Evolutionary conservation across 2,797 vertebrate species (phyloP), one percentile per base, ranked within the genome.

Genomic region (Danio kyathit): DNA sequence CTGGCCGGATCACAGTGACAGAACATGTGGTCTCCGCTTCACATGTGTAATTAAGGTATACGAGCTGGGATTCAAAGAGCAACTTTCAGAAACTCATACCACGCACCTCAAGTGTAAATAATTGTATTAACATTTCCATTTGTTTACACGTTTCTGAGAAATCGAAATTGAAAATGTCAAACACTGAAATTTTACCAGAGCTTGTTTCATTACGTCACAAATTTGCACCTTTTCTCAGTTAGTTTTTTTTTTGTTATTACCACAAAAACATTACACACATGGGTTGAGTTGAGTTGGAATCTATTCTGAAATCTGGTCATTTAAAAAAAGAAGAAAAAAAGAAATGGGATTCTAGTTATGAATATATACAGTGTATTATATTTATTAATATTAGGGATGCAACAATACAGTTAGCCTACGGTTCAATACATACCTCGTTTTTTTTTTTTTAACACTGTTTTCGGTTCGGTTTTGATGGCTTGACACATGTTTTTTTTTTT

Each of bases 21-120:
- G 77, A 80, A 80, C 77, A 80, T 80, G 77, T 80, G 77, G 77
- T 56, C 54, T 70, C 76, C 5, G 76, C 77, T 73, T 80, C 49
- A 72, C 29, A 80, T 80, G 59, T 80, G 77, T 80, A 54, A 80
- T 64, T 43, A 73, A 80, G 77, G 77, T 64, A 80, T 80, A 73
- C 48, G 41, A 63, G 59, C 59, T 56, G 59, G 13, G 69, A 73
- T 64, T 44, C 46, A 14, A 64, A 56, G 40, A 56, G 59, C 10
- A 80, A 64, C 67, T 38, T 52, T 54, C 57, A 64, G 77, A 29
- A 69, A 72, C 67, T 64, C 57, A 11, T 64, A 73, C 13, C 59
- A 73, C 4, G 48, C 67, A 56, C 40, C 59, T 73, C 49, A 72
- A 21, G 46, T 72, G 69, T 73, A 72, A 73, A 80, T 64, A 63